phyloP scores from a whole-genome alignment of 2,888 invertebrate species.

The Andrena marginata region DNA sequence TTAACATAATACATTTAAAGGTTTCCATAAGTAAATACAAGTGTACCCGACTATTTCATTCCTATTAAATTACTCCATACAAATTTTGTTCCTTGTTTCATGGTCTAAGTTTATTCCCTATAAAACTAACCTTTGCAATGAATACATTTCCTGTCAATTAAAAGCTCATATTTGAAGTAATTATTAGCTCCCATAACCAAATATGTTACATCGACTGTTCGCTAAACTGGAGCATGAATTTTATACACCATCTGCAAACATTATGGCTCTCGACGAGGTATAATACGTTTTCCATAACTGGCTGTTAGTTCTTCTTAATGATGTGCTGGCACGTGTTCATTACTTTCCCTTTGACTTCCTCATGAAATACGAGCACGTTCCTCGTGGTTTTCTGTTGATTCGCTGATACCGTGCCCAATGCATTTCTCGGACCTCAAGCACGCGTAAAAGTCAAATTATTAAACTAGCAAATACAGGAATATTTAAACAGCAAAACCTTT shows the following conservation, averaged over 20 bases:
- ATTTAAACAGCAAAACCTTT: background rate
- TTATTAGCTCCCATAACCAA: no score
- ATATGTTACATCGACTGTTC: background rate
- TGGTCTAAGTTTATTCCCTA: no score
- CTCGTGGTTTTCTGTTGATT: background rate
- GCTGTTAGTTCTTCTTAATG: conserved; percentile 8
- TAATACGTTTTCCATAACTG: background rate
- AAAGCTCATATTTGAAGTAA: no score
- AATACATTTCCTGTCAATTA: no score
- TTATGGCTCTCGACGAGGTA: background rate
- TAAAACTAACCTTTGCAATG: no score
- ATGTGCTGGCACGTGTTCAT: background rate
- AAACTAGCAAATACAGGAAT: background rate
- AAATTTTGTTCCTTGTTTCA: no score
- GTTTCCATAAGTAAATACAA: no score
- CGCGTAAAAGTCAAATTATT: background rate
- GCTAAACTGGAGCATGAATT: background rate
- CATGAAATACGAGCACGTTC: background rate
- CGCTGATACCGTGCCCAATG: background rate
- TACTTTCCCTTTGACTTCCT: conserved; percentile 13
- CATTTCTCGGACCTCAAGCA: background rate
- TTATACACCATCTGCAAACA: background rate
- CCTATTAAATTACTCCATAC: no score
- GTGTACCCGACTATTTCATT: no score
- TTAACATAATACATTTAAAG: no score